These are phyloP conservation scores for Holcopasites calliopsidis DNA, from an alignment of 1,140 invertebrate genomes.

Conservation along the genomic window DNA sequence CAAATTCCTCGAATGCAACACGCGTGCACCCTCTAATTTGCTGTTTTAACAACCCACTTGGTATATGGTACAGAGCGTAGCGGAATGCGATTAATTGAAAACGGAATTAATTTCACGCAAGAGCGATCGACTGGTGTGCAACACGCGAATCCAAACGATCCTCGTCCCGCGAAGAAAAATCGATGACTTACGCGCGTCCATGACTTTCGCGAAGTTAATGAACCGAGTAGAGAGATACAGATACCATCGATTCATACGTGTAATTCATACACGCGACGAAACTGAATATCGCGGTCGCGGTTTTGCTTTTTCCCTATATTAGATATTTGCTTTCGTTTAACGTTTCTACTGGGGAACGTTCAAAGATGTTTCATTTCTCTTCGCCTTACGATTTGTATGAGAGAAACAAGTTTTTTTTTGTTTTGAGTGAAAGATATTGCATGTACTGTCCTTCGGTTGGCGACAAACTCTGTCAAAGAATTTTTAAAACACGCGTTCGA, in stretches of 20 bases:
- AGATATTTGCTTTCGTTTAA: background rate
- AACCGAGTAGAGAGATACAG: background rate
- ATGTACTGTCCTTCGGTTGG: too few relatives aligned
- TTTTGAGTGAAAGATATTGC: too few relatives aligned
- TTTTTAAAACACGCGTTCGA: too few relatives aligned
- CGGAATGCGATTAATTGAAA: constrained; percentile 27
- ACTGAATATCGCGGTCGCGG: constrained; percentile 22
- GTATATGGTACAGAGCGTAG: constrained; percentile 49
- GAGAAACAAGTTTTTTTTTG: background rate
- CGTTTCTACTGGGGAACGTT: background rate
- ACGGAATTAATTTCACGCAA: constrained; percentile 16
- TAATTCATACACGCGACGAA: background rate
- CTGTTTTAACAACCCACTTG: constrained; percentile 61
- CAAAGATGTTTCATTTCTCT: background rate
- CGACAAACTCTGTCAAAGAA: too few relatives aligned
- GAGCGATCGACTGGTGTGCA: background rate
- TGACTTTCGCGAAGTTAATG: constrained; percentile 36
- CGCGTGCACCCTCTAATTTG: constrained; percentile 38
- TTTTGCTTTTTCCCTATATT: background rate
- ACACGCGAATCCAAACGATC: background rate
- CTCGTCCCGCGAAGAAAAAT: background rate
- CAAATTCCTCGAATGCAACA: constrained; percentile 13
- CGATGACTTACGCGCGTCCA: background rate
- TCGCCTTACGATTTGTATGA: background rate
- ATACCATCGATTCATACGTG: background rate